Percentiles rank a stretch among this genome's conserved stretches.
Conservation (phyloP, 2,888 invertebrate genomes). For the Drosophila anomalata region DNA sequence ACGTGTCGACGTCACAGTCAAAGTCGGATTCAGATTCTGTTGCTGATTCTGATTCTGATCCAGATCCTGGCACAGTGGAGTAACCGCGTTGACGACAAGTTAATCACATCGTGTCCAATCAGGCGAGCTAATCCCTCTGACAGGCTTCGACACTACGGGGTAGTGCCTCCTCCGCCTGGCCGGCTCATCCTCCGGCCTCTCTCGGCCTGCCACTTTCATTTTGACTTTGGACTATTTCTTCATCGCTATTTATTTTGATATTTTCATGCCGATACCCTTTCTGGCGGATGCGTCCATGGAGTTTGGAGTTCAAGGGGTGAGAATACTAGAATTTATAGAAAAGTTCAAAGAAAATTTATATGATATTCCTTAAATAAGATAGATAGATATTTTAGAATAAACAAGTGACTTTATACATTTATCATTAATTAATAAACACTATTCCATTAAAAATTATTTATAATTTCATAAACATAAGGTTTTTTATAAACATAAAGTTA, state of each 20-base stretch:
- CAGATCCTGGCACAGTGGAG: slow-evolving; percentile 9
- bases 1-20: slow-evolving; percentile 44
- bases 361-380: no score
- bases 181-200: not conserved
- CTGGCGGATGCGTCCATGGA: not conserved
- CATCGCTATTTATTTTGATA: slow-evolving; percentile 26
- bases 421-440: no score
- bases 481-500: no score
- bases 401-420: no score
- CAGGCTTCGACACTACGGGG: slow-evolving; percentile 34
- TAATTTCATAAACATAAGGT: no score
- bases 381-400: no score
- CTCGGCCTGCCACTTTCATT: not conserved
- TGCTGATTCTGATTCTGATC: slow-evolving; percentile 16
- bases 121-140: slow-evolving; percentile 78
- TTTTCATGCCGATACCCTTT: slow-evolving; percentile 3
- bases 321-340: no score
- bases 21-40: not conserved
- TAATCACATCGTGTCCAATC: slow-evolving; percentile 82
- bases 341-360: no score
- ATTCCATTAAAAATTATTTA: no score
- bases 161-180: not conserved
- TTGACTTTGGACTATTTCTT: slow-evolving; percentile 5
- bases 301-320: no score
- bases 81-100: slow-evolving; percentile 65